Evolutionary conservation across 2,797 vertebrate genomes (phyloP), one percentile per base, ranked within the genome.

Genomic region (Hylomyscus alleni): DNA sequence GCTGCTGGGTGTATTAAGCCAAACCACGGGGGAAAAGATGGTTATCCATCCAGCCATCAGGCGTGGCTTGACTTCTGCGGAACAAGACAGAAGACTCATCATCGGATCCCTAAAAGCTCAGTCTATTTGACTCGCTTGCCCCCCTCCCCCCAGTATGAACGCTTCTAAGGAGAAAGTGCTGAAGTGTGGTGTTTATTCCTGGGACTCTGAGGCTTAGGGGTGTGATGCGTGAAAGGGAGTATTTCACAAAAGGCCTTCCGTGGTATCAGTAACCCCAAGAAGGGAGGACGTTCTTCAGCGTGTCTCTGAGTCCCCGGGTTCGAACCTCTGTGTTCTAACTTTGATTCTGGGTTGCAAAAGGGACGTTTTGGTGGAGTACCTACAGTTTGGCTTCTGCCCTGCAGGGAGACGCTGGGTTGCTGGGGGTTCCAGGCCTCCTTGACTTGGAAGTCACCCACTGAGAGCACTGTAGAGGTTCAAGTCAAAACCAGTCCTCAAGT

Each of bases 51-150:
- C 31, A 60, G 44, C 89, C 94, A 89, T 82, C 92, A 94, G 75
- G 65, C 17, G 29, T 40, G n/a, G 40, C n/a, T 60, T 40, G 13
- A 47, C 76, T 37, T 34, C 54, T 83, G 20, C 58, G 87, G 73
- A 26, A 60, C 22, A 92, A 93, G 69, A 83, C 92, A 77, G 80
- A 62, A 89, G 81, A 34, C 15, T 31, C 11, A 31, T 80, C 75
- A 84, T 87, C 77, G 4, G 6, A 50, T 83, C 73, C 20, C 34
- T 37, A 73, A 52, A 52, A 90, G 47, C 15, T 77, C 47, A 14
- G 15, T 58, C 85, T 88, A 47, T 88, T 80, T 91, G 89, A 50
- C 72, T 94, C 89, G 15, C 22, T 72, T 52, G 81, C 3, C 2
- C 10, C 47, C 34, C n/a, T 19, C 2, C 40, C 9, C 20, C n/a